A percentile compares a stretch with the other conserved stretches of the same genome.
These are phyloP conservation scores for Parotia lawesii DNA, from an alignment of 2,113 vertebrate species.

Conservation along the genomic window DNA sequence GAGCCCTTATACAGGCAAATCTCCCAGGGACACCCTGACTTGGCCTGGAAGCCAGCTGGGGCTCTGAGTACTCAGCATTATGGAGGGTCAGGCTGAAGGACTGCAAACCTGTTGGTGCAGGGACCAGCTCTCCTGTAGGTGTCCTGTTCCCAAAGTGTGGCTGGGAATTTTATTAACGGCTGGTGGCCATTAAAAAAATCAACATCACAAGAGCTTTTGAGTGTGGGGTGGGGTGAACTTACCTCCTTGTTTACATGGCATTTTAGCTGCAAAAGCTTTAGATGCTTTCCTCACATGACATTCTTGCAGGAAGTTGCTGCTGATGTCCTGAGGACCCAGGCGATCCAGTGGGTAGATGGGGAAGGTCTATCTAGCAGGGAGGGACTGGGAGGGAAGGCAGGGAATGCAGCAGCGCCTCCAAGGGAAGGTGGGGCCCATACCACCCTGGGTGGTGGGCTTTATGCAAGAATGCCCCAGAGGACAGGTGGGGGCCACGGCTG, in stretches of 20 bases:
- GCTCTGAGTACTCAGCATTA: fast-evolving
- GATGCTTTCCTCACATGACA: neutral
- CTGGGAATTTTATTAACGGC: neutral
- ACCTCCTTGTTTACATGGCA: neutral
- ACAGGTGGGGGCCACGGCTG: neutral
- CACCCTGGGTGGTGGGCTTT: neutral
- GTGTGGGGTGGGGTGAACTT: neutral
- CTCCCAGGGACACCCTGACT: neutral
- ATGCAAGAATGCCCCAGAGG: neutral
- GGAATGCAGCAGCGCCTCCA: constrained; percentile 10
- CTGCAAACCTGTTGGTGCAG: neutral
- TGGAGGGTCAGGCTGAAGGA: neutral
- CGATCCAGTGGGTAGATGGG: neutral
- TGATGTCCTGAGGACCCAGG: neutral
- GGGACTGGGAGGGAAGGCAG: neutral
- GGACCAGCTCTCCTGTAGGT: neutral
- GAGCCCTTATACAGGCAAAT: neutral
- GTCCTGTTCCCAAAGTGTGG: neutral
- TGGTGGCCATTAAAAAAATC: neutral
- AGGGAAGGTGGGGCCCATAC: neutral
- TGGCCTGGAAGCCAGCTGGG: neutral
- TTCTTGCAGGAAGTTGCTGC: neutral
- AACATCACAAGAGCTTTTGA: neutral
- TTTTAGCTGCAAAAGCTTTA: constrained; percentile 11
- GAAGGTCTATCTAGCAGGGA: neutral